Evolutionary conservation across 2,888 invertebrate species (phyloP).

Genomic region (Eudasyphora cyanicolor): DNA sequence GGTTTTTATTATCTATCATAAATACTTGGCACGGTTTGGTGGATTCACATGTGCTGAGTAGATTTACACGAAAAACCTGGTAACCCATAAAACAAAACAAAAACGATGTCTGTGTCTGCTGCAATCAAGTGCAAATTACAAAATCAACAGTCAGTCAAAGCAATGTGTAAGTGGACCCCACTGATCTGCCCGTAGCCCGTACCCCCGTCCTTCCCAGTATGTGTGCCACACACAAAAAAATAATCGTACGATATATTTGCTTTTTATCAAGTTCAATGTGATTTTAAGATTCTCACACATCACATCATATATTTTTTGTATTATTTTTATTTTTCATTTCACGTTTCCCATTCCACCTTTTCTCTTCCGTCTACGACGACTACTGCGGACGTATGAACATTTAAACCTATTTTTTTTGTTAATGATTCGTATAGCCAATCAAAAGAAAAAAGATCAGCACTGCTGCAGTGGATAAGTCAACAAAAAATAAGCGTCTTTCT

Average conservation of each 20-base stretch:
- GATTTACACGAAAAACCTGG: too few species aligned
- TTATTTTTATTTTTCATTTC: neutral
- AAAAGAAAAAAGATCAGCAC: neutral
- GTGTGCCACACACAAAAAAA: constrained; percentile 1
- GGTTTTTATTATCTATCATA: neutral
- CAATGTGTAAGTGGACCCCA: neutral
- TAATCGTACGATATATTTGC: constrained; percentile 32
- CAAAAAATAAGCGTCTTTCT: neutral
- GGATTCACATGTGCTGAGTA: too few species aligned
- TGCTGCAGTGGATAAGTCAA: neutral
- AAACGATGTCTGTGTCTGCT: neutral
- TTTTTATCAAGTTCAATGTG: constrained; percentile 50
- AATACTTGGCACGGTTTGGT: neutral
- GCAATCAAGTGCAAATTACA: constrained; percentile 15
- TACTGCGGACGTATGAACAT: neutral
- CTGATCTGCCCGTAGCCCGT: too few species aligned
- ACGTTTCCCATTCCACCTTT: neutral
- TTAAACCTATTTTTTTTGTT: too few species aligned
- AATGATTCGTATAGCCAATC: too few species aligned
- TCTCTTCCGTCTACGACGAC: constrained; percentile 14
- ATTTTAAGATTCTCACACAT: constrained; percentile 16
- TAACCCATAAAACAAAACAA: neutral
- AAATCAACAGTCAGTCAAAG: constrained; percentile 1
- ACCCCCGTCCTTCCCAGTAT: too few species aligned
- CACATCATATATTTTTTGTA: neutral